phyloP scores from a whole-genome alignment of 2,888 invertebrate genomes.

The Ophion obscuratus region DNA sequence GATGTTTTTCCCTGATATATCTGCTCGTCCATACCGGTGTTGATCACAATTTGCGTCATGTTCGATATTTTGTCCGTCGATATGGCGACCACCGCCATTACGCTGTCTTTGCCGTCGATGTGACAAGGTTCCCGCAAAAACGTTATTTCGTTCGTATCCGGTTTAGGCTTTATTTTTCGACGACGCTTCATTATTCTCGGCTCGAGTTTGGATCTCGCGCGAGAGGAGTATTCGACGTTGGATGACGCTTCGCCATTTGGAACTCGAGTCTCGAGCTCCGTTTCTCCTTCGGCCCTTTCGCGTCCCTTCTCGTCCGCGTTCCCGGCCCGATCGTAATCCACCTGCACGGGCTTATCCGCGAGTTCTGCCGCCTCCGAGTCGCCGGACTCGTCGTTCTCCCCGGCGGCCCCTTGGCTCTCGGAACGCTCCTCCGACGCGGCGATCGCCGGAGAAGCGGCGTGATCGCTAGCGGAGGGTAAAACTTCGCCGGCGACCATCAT shows the following conservation, averaged over 20 bases:
- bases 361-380: slow-evolving; percentile 40
- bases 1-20: slow-evolving; percentile 82
- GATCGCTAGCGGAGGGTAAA: slow-evolving; percentile 75
- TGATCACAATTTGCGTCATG: slow-evolving; percentile 83
- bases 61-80: slow-evolving; percentile 82
- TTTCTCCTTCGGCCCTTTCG: slow-evolving; percentile 31
- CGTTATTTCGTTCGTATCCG: slow-evolving; percentile 63
- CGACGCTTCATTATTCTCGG: slow-evolving; percentile 66
- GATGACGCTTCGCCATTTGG: neutral
- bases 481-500: slow-evolving; percentile 80
- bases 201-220: slow-evolving; percentile 44
- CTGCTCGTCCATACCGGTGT: slow-evolving; percentile 81
- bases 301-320: slow-evolving; percentile 50
- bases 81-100: slow-evolving; percentile 83
- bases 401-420: slow-evolving; percentile 3
- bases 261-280: neutral
- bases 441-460: slow-evolving; percentile 37
- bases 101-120: slow-evolving; percentile 73
- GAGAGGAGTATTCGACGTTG: neutral
- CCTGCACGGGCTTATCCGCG: slow-evolving; percentile 59
- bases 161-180: slow-evolving; percentile 58
- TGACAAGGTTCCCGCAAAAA: slow-evolving; percentile 58
- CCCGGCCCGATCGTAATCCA: slow-evolving; percentile 54
- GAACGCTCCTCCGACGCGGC: slow-evolving; percentile 35
- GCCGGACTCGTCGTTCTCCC: neutral